These are phyloP conservation scores for Falco punctatus DNA, from an alignment of 2,113 vertebrate genomes.

Conservation along the genomic window DNA sequence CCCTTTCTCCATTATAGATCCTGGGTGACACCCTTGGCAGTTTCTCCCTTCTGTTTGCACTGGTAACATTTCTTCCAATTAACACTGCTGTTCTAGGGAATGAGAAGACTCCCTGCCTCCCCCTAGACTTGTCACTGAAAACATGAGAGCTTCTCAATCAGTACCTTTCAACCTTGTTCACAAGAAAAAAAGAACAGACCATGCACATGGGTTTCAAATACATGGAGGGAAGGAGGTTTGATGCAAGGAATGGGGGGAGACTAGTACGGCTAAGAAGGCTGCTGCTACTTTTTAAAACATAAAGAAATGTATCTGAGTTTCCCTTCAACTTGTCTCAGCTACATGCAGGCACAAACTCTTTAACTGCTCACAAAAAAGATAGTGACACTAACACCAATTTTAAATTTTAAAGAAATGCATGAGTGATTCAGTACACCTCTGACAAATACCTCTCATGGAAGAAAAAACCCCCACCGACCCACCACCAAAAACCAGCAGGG, in stretches of 20 bases:
- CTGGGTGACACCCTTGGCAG: neutral
- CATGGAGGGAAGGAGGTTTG: neutral
- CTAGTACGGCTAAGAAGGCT: neutral
- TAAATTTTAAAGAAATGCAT: neutral
- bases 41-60: neutral
- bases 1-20: neutral
- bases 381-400: neutral
- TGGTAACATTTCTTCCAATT: neutral
- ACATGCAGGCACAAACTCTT: neutral
- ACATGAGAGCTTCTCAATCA: neutral
- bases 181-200: neutral
- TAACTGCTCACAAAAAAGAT: neutral
- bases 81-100: rapidly evolving
- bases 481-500: neutral
- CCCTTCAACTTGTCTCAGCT: neutral
- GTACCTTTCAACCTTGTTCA: neutral
- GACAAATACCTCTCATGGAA: neutral
- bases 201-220: neutral
- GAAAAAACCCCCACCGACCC: neutral
- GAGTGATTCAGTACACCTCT: neutral
- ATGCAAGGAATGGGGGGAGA: neutral
- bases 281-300: neutral
- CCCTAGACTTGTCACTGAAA: neutral
- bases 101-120: neutral
- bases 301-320: neutral